These are phyloP conservation scores for Acanthornis magna DNA, from an alignment of 2,797 vertebrate species.

Conservation along the genomic window DNA sequence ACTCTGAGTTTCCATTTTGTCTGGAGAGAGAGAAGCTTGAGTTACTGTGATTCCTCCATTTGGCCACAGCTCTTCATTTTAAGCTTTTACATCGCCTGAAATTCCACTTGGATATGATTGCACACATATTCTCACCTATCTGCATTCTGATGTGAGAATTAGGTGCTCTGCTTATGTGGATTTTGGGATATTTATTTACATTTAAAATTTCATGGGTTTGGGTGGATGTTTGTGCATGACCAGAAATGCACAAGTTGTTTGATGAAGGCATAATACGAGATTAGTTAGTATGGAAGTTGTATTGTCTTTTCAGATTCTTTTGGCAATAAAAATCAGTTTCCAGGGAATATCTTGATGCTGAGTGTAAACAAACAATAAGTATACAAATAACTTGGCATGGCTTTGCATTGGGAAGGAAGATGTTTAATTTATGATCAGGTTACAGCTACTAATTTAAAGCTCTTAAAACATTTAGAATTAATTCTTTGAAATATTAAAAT, in stretches of 20 bases:
- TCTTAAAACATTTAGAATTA: slow-evolving; percentile 68
- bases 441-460: slow-evolving; percentile 71
- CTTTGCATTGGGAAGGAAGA: slow-evolving; percentile 5
- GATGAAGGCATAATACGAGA: neutral
- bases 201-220: slow-evolving; percentile 48
- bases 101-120: slow-evolving; percentile 16
- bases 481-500: slow-evolving; percentile 67
- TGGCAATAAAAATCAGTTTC: slow-evolving; percentile 39
- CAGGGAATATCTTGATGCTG: slow-evolving; percentile 10
- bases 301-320: slow-evolving; percentile 37
- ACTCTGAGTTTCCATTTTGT: neutral
- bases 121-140: neutral
- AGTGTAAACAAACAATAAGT: slow-evolving; percentile 57
- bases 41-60: neutral
- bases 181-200: slow-evolving; percentile 53
- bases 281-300: slow-evolving; percentile 33
- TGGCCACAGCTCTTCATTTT: neutral
- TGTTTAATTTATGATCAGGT: slow-evolving; percentile 63
- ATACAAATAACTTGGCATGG: slow-evolving; percentile 24
- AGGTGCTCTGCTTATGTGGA: neutral
- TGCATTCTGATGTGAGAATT: slow-evolving; percentile 49
- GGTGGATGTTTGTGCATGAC: slow-evolving; percentile 25
- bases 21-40: neutral
- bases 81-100: neutral
- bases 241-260: slow-evolving; percentile 11